Conservation (phyloP, 2,888 invertebrate genomes). For the Microchrysa polita region DNA sequence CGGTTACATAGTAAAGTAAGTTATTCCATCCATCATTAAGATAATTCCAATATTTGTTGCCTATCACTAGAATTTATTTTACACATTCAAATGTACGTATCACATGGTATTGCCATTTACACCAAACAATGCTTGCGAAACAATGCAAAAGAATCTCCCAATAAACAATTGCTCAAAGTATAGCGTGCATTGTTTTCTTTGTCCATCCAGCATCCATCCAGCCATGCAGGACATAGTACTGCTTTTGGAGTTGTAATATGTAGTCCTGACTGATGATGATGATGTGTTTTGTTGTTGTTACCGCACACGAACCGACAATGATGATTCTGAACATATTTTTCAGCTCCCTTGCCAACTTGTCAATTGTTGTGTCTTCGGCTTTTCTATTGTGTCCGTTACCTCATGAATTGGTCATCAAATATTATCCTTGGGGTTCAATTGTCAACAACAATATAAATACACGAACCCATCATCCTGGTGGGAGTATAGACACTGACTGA, state of each 20-base stretch:
- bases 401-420: conserved; percentile 46
- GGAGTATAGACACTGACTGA: not conserved
- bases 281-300: conserved; percentile 1
- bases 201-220: conserved; percentile 24
- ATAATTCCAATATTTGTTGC: too few relatives aligned
- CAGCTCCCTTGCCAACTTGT: conserved; percentile 33
- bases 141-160: conserved; percentile 32
- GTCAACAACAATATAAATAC: conserved; percentile 43
- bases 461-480: conserved; percentile 16
- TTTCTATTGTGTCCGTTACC: conserved; percentile 42
- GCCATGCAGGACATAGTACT: conserved; percentile 28
- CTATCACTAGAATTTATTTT: not conserved
- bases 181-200: conserved; percentile 33
- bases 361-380: conserved; percentile 40
- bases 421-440: conserved; percentile 47
- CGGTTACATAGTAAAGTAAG: too few relatives aligned
- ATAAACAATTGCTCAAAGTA: conserved; percentile 35
- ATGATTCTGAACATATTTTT: conserved; percentile 40
- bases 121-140: conserved; percentile 16
- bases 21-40: too few relatives aligned
- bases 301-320: conserved; percentile 3
- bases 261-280: too few relatives aligned
- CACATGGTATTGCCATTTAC: not conserved
- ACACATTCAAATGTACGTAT: not conserved
- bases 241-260: not conserved